phyloP scores from a whole-genome alignment of 2,888 invertebrate species.

The Exocentrus adspersus region DNA sequence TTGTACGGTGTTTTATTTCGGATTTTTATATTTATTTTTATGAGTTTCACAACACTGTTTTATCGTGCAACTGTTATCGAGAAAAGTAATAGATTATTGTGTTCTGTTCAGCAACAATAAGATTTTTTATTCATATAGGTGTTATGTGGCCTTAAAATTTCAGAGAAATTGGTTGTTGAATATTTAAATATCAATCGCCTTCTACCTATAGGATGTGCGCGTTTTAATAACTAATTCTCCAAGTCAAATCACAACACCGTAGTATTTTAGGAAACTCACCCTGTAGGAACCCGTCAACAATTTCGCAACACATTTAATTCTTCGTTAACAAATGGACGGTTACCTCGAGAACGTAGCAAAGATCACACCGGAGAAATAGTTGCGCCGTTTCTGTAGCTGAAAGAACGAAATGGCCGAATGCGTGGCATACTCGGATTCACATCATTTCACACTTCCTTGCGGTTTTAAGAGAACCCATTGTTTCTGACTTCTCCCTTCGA shows the following conservation, averaged over 20 bases:
- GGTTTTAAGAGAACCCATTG: slow-evolving; percentile 41
- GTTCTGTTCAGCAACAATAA: neutral
- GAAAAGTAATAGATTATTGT: neutral
- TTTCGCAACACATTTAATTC: neutral
- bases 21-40: no score
- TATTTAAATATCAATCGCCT: no score
- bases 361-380: slow-evolving; percentile 10
- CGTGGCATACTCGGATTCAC: slow-evolving; percentile 53
- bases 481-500: slow-evolving; percentile 27
- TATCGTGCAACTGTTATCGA: neutral
- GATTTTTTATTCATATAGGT: neutral
- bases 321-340: neutral
- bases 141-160: neutral
- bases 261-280: slow-evolving; percentile 7
- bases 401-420: slow-evolving; percentile 34
- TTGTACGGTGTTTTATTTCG: slow-evolving; percentile 1
- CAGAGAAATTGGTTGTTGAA: no score
- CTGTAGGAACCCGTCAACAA: neutral
- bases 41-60: neutral
- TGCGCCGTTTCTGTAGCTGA: slow-evolving; percentile 13
- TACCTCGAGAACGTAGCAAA: slow-evolving; percentile 11
- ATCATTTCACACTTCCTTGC: slow-evolving; percentile 52
- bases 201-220: no score
- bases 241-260: neutral
- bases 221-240: no score